phyloP scores from a whole-genome alignment of 2,888 invertebrate species.

The Trichacis sp. region DNA sequence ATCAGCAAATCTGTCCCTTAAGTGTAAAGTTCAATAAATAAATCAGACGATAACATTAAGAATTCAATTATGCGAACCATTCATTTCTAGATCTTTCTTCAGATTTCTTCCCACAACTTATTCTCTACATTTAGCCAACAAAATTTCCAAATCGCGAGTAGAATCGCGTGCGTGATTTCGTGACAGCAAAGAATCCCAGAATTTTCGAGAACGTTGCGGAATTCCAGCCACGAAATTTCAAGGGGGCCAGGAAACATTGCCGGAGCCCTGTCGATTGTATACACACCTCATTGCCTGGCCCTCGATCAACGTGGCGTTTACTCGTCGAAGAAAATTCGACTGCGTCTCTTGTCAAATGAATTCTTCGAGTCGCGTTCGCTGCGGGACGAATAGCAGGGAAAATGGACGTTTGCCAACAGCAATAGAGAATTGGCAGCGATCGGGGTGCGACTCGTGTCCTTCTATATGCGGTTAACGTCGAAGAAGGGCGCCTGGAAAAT shows the following conservation, averaged over 20 bases:
- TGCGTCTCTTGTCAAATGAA: slow-evolving; percentile 33
- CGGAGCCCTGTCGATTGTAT: slow-evolving; percentile 27
- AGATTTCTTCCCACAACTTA: no score
- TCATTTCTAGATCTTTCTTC: no score
- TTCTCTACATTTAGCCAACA: no score
- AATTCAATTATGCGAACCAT: no score
- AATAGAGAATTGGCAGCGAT: slow-evolving; percentile 62
- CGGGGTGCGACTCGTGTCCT: slow-evolving; percentile 39
- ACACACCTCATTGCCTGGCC: slow-evolving; percentile 28
- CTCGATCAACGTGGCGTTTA: slow-evolving; percentile 26
- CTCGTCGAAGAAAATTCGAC: slow-evolving; percentile 23
- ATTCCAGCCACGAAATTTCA: slow-evolving; percentile 14
- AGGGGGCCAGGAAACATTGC: slow-evolving; percentile 34
- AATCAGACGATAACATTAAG: no score
- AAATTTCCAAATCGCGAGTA: no score
- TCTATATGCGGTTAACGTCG: slow-evolving; percentile 5
- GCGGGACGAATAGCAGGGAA: slow-evolving; percentile 23
- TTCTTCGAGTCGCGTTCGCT: slow-evolving; percentile 14
- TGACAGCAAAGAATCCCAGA: neutral
- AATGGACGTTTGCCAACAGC: slow-evolving; percentile 61
- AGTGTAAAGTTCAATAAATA: no score
- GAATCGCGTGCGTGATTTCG: neutral
- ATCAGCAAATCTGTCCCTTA: no score
- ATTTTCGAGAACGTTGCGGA: slow-evolving; percentile 12
- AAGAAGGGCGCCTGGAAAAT: neutral